Conservation (phyloP, 1,140 invertebrate genomes). For the Cherax destructor region DNA sequence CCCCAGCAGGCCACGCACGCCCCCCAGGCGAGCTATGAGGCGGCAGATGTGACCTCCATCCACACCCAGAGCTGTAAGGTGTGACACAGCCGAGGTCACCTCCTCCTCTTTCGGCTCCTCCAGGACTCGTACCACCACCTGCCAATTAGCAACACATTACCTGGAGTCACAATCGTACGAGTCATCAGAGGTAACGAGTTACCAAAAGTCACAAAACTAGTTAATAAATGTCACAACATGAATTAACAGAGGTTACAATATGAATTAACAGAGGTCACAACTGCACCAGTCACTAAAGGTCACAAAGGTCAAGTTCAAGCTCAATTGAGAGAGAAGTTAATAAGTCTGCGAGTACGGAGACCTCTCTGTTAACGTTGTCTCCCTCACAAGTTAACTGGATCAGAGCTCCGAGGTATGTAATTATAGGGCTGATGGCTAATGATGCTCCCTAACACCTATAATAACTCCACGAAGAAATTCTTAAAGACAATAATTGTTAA, state of each 20-base stretch:
- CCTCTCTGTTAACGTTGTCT: no score
- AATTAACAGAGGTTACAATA: neutral
- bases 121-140: conserved; percentile 46
- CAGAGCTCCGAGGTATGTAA: no score
- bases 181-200: neutral
- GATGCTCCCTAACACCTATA: no score
- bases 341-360: neutral
- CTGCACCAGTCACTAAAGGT: neutral
- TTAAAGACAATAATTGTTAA: no score
- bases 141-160: neutral
- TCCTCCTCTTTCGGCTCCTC: conserved; percentile 65
- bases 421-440: no score
- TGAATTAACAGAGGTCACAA: no score
- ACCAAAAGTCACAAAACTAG: neutral
- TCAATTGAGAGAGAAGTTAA: neutral
- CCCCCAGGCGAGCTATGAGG: conserved; percentile 81
- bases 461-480: no score
- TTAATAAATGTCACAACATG: neutral
- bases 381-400: no score
- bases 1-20: conserved; percentile 80
- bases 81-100: conserved; percentile 69
- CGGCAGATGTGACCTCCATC: conserved; percentile 81
- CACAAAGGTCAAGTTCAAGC: neutral
- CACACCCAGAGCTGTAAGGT: conserved; percentile 72
- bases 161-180: neutral